Base-by-base conservation (phyloP, 2,113 vertebrate species). In the Nothocercus nigrocapillus region DNA sequence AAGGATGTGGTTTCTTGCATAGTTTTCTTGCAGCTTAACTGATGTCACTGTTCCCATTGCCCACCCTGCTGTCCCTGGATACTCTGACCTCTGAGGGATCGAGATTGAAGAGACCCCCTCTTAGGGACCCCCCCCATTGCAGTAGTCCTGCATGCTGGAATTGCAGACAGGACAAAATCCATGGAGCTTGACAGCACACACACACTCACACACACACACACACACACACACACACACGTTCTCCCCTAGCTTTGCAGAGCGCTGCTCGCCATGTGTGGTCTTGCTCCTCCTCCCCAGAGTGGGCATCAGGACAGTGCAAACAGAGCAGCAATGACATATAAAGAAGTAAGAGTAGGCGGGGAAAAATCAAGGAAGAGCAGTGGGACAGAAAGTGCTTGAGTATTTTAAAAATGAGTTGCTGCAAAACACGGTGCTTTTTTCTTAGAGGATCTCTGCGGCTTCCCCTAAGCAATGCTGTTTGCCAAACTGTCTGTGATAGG, bases 71-170 rank as follows among this genome's bases (percentile, higher is more conserved):
- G 49, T 14, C 34, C 28, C 30, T 53, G 38, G 32, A 62, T 61
- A 12, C n/a, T 25, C 7, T 7, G 9, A 25, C 9, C 22, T 89
- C 40, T 68, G 45, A 79, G 21, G 9, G 36, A 72, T 10, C 34
- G 0, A 1, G 24, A 9, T 21, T 36, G 67, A n/a, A 72, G 5
- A 0, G 1, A 11, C 2, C 16, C 21, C 9, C n/a, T 3, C 28
- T 61, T 51, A 42, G n/a, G 49, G 32, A 61, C 2, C 5, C 13
- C 6, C 68, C 74, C 40, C 27, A 72, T 40, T 38, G 42, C 42
- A 76, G 32, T 4, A 20, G 10, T 21, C 54, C 51, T 47, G n/a
- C 49, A 54, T 8, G 53, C 53, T 54, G 53, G 25, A 25, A 28
- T 32, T 49, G 32, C 30, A 22, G 44, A 20, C n/a, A 64, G 85